Conservation (phyloP, 2,113 vertebrate species). For the Daboia siamensis region DNA sequence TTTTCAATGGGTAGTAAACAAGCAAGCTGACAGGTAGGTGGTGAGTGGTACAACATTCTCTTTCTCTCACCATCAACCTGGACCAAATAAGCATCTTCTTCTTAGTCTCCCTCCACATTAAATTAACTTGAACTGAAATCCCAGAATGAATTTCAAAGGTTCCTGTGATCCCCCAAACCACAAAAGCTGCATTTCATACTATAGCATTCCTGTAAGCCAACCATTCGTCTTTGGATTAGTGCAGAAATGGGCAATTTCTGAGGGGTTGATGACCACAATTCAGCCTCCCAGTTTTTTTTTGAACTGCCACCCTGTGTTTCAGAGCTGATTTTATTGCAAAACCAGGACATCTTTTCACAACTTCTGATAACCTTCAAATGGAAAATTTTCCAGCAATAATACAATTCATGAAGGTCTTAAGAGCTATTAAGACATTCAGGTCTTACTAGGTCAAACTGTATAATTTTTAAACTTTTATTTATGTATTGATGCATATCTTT, state of each 20-base stretch:
- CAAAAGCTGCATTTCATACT: neutral
- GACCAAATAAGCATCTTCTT: neutral
- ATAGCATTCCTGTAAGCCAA: neutral
- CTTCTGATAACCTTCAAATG: neutral
- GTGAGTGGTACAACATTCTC: neutral
- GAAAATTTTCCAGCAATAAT: neutral
- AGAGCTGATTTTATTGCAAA: neutral
- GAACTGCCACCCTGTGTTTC: neutral
- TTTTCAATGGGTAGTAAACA: neutral
- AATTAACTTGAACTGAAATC: neutral
- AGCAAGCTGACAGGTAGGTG: neutral
- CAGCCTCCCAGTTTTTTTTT: neutral
- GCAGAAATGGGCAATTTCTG: neutral
- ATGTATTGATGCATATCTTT: neutral
- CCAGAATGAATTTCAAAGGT: neutral
- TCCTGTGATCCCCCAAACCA: neutral
- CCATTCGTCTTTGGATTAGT: neutral
- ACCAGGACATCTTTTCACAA: neutral
- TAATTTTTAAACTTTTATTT: neutral
- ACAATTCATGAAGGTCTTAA: constrained; percentile 12
- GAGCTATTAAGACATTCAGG: neutral
- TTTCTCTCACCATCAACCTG: neutral
- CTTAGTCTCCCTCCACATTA: neutral
- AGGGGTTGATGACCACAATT: neutral
- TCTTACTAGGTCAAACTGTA: neutral